Evolutionary conservation across 1,140 invertebrate genomes (phyloP).

Genomic region (Atopsyche davidsoni): DNA sequence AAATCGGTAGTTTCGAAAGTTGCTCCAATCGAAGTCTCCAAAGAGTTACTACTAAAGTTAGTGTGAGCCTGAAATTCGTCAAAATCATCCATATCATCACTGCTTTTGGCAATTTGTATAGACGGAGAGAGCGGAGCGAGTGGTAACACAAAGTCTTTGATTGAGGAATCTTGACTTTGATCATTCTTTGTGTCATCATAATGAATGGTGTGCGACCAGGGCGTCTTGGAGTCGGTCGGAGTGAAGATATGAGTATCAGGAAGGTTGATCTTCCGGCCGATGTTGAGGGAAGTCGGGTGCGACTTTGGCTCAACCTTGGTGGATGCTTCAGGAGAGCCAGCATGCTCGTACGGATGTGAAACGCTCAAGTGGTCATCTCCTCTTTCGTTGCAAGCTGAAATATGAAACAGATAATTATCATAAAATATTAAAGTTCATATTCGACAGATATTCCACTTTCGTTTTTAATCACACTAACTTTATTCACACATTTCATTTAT

Average conservation of each 20-base stretch:
- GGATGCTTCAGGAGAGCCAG: background rate
- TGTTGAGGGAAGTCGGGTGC: slow-evolving; percentile 20
- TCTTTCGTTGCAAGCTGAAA: slow-evolving; percentile 41
- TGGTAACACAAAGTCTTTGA: background rate
- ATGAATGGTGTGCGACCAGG: slow-evolving; percentile 47
- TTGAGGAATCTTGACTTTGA: slow-evolving; percentile 22
- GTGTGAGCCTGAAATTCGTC: slow-evolving; percentile 40
- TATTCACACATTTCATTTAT: too few relatives aligned
- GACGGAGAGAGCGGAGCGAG: background rate
- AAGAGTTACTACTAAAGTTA: slow-evolving; percentile 3
- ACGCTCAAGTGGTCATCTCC: slow-evolving; percentile 12
- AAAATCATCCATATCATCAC: slow-evolving; percentile 41
- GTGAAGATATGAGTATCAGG: slow-evolving; percentile 49
- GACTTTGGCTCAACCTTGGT: slow-evolving; percentile 6
- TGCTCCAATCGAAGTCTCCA: background rate
- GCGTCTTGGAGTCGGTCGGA: slow-evolving; percentile 45
- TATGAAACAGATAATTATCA: too few relatives aligned
- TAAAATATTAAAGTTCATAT: slow-evolving; percentile 4
- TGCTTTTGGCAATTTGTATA: slow-evolving; percentile 17
- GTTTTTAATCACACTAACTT: too few relatives aligned
- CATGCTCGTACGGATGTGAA: background rate
- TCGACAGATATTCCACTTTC: too few relatives aligned
- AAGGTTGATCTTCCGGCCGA: slow-evolving; percentile 42
- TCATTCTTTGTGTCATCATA: slow-evolving; percentile 35
- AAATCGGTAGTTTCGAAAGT: background rate